Evolutionary conservation across 35 echinoderm and acorn worm species (phyloP).

Genomic region (Diadema setosum): DNA sequence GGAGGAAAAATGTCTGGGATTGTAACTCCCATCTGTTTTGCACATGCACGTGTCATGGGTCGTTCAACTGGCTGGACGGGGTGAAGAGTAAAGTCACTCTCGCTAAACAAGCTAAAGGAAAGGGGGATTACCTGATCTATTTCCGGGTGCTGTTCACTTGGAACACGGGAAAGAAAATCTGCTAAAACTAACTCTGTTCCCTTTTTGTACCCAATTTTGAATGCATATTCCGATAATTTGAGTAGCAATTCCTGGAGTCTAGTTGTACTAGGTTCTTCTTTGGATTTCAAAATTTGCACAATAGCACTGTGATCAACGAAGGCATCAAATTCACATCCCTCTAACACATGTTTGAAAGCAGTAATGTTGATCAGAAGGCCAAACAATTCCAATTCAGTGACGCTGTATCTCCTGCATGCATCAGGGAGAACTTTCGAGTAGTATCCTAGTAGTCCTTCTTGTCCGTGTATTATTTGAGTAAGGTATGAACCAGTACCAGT

Average conservation of each 20-base stretch:
- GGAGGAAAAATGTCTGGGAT: background rate
- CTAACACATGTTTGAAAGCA: slow-evolving; percentile 34
- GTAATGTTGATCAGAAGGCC: slow-evolving; percentile 32
- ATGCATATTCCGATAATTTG: background rate
- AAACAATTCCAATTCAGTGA: slow-evolving; percentile 62
- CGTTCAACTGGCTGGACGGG: background rate
- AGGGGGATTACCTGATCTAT: slow-evolving; percentile 38
- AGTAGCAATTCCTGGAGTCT: slow-evolving; percentile 12
- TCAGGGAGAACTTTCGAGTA: slow-evolving; percentile 41
- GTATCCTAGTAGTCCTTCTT: background rate
- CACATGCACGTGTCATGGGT: slow-evolving; percentile 7
- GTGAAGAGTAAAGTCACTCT: background rate
- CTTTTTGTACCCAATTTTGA: slow-evolving; percentile 41
- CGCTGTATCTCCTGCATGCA: slow-evolving; percentile 4
- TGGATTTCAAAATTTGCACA: slow-evolving; percentile 42
- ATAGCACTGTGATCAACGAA: slow-evolving; percentile 41
- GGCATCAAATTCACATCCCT: slow-evolving; percentile 37
- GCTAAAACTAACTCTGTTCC: slow-evolving; percentile 18
- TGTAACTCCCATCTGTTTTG: slow-evolving; percentile 18
- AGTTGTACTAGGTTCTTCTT: background rate
- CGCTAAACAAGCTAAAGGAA: background rate
- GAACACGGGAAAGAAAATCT: background rate
- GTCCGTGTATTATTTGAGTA: slow-evolving; percentile 4
- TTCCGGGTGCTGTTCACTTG: slow-evolving; percentile 7
- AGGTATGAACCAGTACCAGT: slow-evolving; percentile 46